Conservation (phyloP, 2,797 vertebrate genomes). For the Mergus octosetaceus region DNA sequence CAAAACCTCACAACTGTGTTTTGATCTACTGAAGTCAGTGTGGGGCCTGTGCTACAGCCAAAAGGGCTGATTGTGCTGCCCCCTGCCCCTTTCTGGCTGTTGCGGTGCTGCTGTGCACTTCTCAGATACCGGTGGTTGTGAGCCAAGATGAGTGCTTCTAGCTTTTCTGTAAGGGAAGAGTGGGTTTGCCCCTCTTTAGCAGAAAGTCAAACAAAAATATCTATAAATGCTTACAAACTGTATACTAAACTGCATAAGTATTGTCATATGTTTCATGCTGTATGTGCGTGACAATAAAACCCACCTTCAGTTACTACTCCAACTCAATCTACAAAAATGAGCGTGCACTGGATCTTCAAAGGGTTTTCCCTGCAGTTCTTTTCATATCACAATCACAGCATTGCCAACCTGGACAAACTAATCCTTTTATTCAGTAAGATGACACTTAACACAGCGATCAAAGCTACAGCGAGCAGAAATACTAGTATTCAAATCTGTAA, state of each 20-base stretch:
- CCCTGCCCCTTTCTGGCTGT: neutral
- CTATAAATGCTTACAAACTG: neutral
- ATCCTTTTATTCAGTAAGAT: conserved; percentile 43
- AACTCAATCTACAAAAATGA: neutral
- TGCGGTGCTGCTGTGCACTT: neutral
- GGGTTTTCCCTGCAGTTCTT: conserved; percentile 7
- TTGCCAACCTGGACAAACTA: conserved; percentile 11
- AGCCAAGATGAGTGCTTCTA: neutral
- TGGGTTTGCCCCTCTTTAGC: neutral
- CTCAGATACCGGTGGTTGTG: neutral
- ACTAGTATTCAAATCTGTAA: conserved; percentile 36
- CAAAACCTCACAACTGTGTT: neutral
- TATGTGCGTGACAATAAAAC: neutral
- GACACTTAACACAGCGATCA: conserved; percentile 48
- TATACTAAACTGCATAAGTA: neutral
- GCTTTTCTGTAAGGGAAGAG: neutral
- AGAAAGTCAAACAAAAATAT: neutral
- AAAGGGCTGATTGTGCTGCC: neutral
- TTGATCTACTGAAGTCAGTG: neutral
- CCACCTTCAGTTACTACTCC: neutral
- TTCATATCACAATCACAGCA: neutral
- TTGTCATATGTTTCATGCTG: neutral
- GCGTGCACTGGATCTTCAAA: conserved; percentile 39
- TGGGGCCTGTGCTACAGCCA: neutral
- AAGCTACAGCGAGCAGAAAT: conserved; percentile 38